phyloP scores from a whole-genome alignment of 1,140 invertebrate genomes.

The Camponotus floridanus region DNA sequence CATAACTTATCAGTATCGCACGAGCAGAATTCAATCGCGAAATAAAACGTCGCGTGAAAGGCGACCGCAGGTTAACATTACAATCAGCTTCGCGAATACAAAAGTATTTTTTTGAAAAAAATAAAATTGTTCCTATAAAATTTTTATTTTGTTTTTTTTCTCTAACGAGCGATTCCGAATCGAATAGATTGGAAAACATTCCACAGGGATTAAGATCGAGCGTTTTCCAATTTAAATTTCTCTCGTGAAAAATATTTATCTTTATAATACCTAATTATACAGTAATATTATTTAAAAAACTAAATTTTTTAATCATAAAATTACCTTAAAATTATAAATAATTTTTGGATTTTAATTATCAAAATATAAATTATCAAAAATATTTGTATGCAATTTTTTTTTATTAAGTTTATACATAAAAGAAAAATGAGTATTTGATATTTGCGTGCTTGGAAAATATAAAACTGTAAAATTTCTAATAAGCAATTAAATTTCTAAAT shows the following conservation, averaged over 20 bases:
- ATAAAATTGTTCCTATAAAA: slow-evolving; percentile 13
- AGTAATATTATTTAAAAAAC: not conserved
- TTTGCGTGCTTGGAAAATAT: too few species aligned
- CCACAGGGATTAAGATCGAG: not conserved
- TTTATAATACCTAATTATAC: not conserved
- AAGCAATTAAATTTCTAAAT: not conserved
- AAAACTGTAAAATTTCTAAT: not conserved
- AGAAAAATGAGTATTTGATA: too few species aligned
- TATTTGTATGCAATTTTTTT: not conserved
- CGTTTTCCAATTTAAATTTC: not conserved
- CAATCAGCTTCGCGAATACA: not conserved
- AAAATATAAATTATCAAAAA: not conserved
- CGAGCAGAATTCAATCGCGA: slow-evolving; percentile 67
- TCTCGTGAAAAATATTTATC: slow-evolving; percentile 6
- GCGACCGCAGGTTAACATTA: slow-evolving; percentile 19
- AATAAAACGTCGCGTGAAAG: slow-evolving; percentile 35
- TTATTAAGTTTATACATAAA: too few species aligned
- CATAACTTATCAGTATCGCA: slow-evolving; percentile 68
- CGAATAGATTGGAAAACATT: slow-evolving; percentile 29
- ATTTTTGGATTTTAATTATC: too few species aligned
- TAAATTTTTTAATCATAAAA: slow-evolving; percentile 3
- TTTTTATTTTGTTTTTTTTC: slow-evolving; percentile 22
- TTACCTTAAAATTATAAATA: not conserved
- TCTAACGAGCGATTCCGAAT: not conserved
- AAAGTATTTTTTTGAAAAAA: slow-evolving; percentile 18